Evolutionary conservation across 2,113 vertebrate species (phyloP), one percentile per base, ranked within the genome.

Genomic region (Odocoileus virginianus): DNA sequence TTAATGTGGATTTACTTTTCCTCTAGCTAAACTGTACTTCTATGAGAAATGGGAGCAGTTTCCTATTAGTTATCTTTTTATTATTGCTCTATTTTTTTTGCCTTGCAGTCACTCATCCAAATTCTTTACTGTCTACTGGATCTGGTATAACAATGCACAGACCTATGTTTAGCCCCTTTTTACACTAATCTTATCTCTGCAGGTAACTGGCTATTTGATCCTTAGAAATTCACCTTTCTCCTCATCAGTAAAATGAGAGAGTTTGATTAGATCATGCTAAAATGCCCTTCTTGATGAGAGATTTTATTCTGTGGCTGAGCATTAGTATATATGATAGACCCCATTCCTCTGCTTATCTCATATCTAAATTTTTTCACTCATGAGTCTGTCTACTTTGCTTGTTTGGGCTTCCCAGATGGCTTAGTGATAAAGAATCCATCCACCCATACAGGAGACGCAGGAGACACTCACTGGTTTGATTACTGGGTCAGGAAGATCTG

Each of bases 1-100:
- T 96, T 97, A 92, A 60, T 79, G 74, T 71, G 7, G 3, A 6
- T 50, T 96, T 97, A 91, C 57, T 90, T 96, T 94, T 96, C 47
- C 87, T 96, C 94, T 47, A 76, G 84, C 54, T 88, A 97, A 94
- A 91, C 55, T 87, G 4, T 55, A 96, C 94, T 95, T 97, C 79
- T 87, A 14, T n/a, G 36, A 83, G 13, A 50, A 76, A 94, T 17
- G 12, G 27, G n/a, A 94, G 13, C 5, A 14, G 1, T 47, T 76
- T 78, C 6, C n/a, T 47, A 87, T 93, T 94, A 95, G 92, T 91
- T 91, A 83, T 82, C 25, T 64, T 93, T 94, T 60, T 57, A 47
- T 71, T 97, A 78, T 61, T 82, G 50, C 25, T 83, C 52, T 92
- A 43, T 19, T 43, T 84, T 81, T 95, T 95, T 87, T 86, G n/a